phyloP scores from a whole-genome alignment of 2,113 vertebrate species.

The Ranitomeya imitator region DNA sequence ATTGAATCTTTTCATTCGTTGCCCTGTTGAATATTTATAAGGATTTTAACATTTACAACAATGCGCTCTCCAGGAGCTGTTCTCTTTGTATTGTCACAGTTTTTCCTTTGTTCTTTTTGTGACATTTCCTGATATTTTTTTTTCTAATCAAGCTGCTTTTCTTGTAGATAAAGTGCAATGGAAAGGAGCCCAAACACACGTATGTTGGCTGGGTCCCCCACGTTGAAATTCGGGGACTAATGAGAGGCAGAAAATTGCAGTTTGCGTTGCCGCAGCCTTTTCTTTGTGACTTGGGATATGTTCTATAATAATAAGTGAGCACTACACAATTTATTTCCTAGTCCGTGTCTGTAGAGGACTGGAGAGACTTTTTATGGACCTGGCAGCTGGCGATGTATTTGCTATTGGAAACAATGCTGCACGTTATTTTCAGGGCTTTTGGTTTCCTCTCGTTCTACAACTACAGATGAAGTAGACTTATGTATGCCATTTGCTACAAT shows the following conservation, averaged over 20 bases:
- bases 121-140: constrained; percentile 57
- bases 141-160: constrained; percentile 55
- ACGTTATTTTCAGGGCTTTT: background rate
- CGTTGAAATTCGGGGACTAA: constrained; percentile 19
- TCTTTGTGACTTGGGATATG: constrained; percentile 2
- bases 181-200: constrained; percentile 37
- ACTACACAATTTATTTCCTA: background rate
- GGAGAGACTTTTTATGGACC: background rate
- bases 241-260: constrained; percentile 13
- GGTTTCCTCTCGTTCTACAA: background rate
- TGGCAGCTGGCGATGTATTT: background rate
- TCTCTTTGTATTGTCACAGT: constrained; percentile 57
- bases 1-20: constrained; percentile 58
- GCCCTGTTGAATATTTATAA: constrained; percentile 59
- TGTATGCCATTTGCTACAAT: background rate
- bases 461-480: background rate
- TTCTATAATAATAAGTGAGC: background rate
- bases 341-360: background rate
- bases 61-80: constrained; percentile 57
- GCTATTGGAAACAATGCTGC: background rate
- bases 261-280: constrained; percentile 1
- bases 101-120: constrained; percentile 56
- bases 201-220: constrained; percentile 39
- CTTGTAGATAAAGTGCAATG: constrained; percentile 53
- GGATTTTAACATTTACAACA: constrained; percentile 59